These are phyloP conservation scores for Staurois parvus DNA, from an alignment of 2,797 vertebrate species.

Conservation along the genomic window DNA sequence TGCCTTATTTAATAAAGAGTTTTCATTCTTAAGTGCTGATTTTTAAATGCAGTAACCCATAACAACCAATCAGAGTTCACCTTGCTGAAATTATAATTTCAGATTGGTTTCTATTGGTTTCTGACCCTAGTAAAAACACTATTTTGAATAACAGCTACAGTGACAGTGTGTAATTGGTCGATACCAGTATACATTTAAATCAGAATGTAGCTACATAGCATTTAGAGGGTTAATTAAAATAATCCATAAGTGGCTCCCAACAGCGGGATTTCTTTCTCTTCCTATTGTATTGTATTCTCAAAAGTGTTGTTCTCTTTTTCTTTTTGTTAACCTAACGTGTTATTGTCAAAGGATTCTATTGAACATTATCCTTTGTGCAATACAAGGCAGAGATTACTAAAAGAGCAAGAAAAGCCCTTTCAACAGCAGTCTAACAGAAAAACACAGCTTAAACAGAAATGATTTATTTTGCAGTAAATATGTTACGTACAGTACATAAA, in stretches of 20 bases:
- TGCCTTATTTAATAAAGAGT: no score
- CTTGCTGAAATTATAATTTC: not conserved
- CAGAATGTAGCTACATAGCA: slow-evolving; percentile 27
- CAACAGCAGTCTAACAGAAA: slow-evolving; percentile 25
- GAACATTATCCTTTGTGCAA: slow-evolving; percentile 51
- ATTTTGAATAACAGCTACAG: not conserved
- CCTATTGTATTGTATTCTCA: slow-evolving; percentile 50
- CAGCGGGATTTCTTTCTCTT: slow-evolving; percentile 47
- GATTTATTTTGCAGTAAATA: slow-evolving; percentile 37
- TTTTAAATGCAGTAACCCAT: not conserved
- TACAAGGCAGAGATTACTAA: slow-evolving; percentile 47
- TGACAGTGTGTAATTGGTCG: slow-evolving; percentile 6
- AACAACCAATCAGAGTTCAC: not conserved
- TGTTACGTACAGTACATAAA: slow-evolving; percentile 11
- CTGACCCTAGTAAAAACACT: not conserved
- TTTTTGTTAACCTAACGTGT: slow-evolving; percentile 53
- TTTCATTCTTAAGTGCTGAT: not conserved
- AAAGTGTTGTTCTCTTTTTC: slow-evolving; percentile 46
- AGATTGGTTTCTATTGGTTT: not conserved
- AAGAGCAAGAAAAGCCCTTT: slow-evolving; percentile 51
- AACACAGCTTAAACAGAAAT: slow-evolving; percentile 20
- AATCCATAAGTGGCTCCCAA: slow-evolving; percentile 55
- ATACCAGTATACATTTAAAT: slow-evolving; percentile 39
- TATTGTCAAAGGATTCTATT: slow-evolving; percentile 56
- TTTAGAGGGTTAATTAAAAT: slow-evolving; percentile 48